phyloP scores from a whole-genome alignment of 2,888 invertebrate species.

The Cheilosia vernalis region DNA sequence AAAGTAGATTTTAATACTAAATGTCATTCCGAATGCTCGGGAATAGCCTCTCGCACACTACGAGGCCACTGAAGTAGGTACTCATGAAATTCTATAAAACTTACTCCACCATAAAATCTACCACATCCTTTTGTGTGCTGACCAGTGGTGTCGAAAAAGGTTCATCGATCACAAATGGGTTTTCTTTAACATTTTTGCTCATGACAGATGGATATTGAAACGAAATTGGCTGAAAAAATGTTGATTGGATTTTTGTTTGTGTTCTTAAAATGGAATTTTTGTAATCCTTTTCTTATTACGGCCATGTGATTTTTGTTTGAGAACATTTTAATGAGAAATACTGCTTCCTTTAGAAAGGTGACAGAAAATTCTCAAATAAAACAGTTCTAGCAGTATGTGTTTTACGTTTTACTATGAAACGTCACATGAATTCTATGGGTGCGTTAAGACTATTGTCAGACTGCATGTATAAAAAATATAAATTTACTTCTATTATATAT shows the following conservation, averaged over 20 bases:
- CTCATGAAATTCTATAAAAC: slow-evolving; percentile 28
- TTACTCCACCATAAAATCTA: slow-evolving; percentile 45
- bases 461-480: no score
- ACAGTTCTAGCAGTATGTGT: no score
- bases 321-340: no score
- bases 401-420: no score
- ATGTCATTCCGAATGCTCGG: slow-evolving; percentile 46
- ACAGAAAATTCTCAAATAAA: no score
- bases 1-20: slow-evolving; percentile 54
- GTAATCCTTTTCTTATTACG: not conserved
- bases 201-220: not conserved
- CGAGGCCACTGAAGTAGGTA: slow-evolving; percentile 46
- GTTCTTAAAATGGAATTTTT: not conserved
- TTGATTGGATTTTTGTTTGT: not conserved
- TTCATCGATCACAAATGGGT: not conserved
- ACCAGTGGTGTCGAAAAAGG: slow-evolving; percentile 48
- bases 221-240: slow-evolving; percentile 21
- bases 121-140: slow-evolving; percentile 32
- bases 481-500: no score
- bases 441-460: no score
- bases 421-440: no score
- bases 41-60: slow-evolving; percentile 50
- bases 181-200: not conserved
- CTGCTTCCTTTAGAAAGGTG: no score
- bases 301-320: no score